A percentile compares a stretch with the other conserved stretches of the same genome.
Evolutionary conservation across 2,113 vertebrate genomes (phyloP).

Genomic region (Physeter macrocephalus): DNA sequence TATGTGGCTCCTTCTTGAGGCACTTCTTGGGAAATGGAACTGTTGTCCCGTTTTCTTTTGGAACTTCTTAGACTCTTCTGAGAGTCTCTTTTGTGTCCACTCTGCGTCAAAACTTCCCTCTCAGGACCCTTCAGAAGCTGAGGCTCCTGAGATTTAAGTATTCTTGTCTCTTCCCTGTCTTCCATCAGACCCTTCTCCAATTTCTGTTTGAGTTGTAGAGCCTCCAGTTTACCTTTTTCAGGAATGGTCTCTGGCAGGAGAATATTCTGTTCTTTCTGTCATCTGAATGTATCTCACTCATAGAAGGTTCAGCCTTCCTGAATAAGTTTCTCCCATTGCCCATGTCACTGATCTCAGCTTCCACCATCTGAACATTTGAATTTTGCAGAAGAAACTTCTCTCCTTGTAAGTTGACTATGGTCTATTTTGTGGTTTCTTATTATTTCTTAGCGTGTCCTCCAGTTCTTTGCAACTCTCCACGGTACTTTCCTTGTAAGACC

Average conservation of each 20-base stretch:
- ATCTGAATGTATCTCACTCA: background rate
- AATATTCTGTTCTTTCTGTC: background rate
- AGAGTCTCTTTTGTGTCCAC: background rate
- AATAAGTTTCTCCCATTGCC: background rate
- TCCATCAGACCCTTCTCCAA: background rate
- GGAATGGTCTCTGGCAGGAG: background rate
- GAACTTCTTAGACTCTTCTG: background rate
- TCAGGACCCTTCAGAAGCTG: background rate
- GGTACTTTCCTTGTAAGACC: background rate
- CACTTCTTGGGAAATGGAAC: background rate
- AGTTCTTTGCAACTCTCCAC: background rate
- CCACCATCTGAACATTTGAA: background rate
- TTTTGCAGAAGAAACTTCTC: background rate
- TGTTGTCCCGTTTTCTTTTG: background rate
- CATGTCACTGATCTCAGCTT: background rate
- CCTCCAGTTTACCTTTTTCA: background rate
- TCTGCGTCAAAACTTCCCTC: background rate
- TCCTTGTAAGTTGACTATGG: background rate
- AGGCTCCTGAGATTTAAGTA: background rate
- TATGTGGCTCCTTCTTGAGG: rapidly evolving
- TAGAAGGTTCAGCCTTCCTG: background rate
- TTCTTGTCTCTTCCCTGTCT: rapidly evolving
- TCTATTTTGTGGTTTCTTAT: background rate
- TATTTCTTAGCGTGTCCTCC: background rate
- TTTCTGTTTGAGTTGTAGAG: background rate